These are phyloP conservation scores for Meiosimyza platycephala DNA, from an alignment of 2,888 invertebrate genomes.

Conservation along the genomic window DNA sequence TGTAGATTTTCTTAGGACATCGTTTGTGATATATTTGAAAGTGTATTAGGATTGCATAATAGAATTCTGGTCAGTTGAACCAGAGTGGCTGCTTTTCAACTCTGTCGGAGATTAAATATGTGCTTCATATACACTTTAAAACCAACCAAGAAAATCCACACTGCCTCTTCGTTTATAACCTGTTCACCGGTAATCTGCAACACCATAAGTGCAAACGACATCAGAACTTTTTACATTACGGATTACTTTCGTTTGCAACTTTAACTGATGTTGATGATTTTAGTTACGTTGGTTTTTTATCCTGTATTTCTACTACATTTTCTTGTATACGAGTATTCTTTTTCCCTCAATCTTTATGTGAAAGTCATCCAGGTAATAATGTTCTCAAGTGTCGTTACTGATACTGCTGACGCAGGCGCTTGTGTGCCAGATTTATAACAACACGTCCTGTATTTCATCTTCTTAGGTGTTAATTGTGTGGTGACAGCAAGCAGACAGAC, in stretches of 20 bases:
- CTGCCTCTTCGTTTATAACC: too few species aligned
- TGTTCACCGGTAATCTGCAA: background rate
- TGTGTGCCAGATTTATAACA: conserved; percentile 39
- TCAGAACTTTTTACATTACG: conserved; percentile 21
- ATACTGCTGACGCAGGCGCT: conserved; percentile 27
- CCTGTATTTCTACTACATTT: background rate
- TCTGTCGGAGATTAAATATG: too few species aligned
- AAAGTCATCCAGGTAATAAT: conserved; percentile 27
- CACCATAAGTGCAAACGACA: conserved; percentile 13
- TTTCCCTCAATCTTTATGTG: background rate
- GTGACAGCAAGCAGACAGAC: background rate
- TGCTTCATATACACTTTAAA: too few species aligned
- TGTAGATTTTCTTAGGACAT: too few species aligned
- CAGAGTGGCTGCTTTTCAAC: too few species aligned
- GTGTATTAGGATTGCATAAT: too few species aligned
- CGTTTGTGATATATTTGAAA: too few species aligned
- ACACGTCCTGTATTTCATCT: conserved; percentile 40
- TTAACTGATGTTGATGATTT: conserved; percentile 19
- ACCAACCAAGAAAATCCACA: too few species aligned
- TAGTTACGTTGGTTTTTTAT: conserved; percentile 16
- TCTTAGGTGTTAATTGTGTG: conserved; percentile 36
- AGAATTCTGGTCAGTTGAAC: too few species aligned
- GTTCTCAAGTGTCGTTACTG: conserved; percentile 18
- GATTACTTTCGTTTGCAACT: conserved; percentile 22
- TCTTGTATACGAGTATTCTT: too few species aligned